phyloP scores from a whole-genome alignment of 2,113 vertebrate genomes.

The Ciconia boyciana region DNA sequence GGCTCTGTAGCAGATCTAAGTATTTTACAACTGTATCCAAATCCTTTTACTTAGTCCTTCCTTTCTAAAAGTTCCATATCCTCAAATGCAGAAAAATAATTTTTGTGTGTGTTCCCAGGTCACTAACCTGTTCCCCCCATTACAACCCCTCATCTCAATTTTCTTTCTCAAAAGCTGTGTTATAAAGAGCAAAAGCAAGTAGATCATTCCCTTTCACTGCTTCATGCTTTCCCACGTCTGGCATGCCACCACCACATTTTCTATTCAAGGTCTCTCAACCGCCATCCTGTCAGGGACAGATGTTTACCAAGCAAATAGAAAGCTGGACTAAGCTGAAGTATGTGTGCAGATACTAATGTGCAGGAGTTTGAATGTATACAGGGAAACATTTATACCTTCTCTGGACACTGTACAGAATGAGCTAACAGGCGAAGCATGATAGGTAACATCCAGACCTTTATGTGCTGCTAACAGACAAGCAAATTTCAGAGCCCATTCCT shows the following conservation, averaged over 20 bases:
- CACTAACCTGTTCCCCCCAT: background rate
- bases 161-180: background rate
- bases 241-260: background rate
- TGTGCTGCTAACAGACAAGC: background rate
- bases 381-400: background rate
- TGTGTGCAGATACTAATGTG: background rate
- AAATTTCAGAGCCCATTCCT: background rate
- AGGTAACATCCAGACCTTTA: background rate
- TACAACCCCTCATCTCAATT: background rate
- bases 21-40: background rate
- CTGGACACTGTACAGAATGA: background rate
- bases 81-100: background rate
- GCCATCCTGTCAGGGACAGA: background rate
- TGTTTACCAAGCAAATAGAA: constrained; percentile 12
- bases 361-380: background rate
- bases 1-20: background rate
- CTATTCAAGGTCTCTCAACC: background rate
- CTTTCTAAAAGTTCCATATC: background rate
- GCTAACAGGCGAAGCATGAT: background rate
- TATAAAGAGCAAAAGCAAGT: background rate
- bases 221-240: background rate
- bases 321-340: background rate
- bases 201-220: background rate
- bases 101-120: background rate
- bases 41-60: background rate